Conservation (phyloP, 1,140 invertebrate genomes). For the Steinernema feltiae region DNA sequence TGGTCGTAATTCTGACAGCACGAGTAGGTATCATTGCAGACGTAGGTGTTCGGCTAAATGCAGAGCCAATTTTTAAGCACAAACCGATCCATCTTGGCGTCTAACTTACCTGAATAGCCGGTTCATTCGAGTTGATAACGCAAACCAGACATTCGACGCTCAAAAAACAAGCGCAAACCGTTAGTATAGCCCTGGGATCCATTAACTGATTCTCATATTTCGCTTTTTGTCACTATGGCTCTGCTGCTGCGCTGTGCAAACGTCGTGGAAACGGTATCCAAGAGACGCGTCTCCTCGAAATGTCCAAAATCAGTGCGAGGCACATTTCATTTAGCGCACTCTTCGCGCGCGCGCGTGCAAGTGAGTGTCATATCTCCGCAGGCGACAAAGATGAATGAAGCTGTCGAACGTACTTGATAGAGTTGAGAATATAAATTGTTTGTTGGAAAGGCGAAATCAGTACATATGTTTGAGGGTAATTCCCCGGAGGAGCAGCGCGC, state of each 20-base stretch:
- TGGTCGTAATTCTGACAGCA: neutral
- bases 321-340: neutral
- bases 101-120: too few relatives aligned
- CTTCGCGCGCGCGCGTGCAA: neutral
- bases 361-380: neutral
- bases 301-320: too few relatives aligned
- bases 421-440: conserved; percentile 13
- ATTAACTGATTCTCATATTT: too few relatives aligned
- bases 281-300: too few relatives aligned
- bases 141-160: too few relatives aligned
- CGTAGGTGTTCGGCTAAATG: neutral
- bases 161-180: too few relatives aligned
- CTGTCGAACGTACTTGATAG: conserved; percentile 6
- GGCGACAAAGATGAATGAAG: neutral
- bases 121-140: too few relatives aligned
- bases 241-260: too few relatives aligned
- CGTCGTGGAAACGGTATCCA: neutral
- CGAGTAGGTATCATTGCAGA: neutral
- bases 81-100: too few relatives aligned
- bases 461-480: conserved; percentile 3
- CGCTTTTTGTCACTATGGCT: neutral
- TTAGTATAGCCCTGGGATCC: too few relatives aligned
- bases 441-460: conserved; percentile 9
- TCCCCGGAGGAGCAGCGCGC: neutral
- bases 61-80: too few relatives aligned